Conservation (phyloP, 2,113 vertebrate genomes). For the Entosphenus tridentatus region DNA sequence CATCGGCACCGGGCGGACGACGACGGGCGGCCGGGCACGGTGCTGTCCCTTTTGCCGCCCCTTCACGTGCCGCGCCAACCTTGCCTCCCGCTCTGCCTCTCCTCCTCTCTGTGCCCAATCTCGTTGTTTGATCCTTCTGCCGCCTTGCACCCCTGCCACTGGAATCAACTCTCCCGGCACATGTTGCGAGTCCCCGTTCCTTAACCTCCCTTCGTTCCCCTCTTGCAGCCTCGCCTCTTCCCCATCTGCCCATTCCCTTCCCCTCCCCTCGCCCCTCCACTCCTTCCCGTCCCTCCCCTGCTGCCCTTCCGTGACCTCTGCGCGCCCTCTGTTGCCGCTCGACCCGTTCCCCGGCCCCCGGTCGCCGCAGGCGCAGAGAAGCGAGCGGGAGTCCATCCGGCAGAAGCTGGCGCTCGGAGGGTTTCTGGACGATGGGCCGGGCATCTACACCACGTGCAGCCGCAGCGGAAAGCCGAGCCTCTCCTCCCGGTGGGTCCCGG, state of each 20-base stretch:
- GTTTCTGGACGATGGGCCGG: slow-evolving; percentile 93
- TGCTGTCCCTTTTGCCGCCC: too few relatives aligned
- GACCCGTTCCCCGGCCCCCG: neutral
- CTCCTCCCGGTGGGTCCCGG: slow-evolving; percentile 52
- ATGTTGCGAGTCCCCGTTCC: neutral
- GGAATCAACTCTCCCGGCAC: too few relatives aligned
- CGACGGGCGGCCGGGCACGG: too few relatives aligned
- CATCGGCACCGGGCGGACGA: too few relatives aligned
- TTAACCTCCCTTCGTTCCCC: neutral
- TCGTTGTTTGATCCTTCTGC: too few relatives aligned
- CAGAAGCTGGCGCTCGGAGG: slow-evolving; percentile 96
- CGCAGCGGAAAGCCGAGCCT: slow-evolving; percentile 95
- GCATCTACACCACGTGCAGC: slow-evolving; percentile 90
- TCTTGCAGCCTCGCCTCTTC: neutral
- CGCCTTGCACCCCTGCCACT: too few relatives aligned
- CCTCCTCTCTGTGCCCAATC: too few relatives aligned
- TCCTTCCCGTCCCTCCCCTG: neutral
- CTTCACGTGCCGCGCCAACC: too few relatives aligned
- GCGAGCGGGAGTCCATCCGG: slow-evolving; percentile 92
- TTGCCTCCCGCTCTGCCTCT: too few relatives aligned
- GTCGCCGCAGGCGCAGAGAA: slow-evolving; percentile 67
- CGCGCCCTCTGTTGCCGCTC: neutral
- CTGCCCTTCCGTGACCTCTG: neutral
- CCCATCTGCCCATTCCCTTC: neutral
- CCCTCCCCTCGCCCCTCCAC: neutral